These are phyloP conservation scores for Sinosuthora webbiana DNA, from an alignment of 2,113 vertebrate genomes.

Conservation along the genomic window DNA sequence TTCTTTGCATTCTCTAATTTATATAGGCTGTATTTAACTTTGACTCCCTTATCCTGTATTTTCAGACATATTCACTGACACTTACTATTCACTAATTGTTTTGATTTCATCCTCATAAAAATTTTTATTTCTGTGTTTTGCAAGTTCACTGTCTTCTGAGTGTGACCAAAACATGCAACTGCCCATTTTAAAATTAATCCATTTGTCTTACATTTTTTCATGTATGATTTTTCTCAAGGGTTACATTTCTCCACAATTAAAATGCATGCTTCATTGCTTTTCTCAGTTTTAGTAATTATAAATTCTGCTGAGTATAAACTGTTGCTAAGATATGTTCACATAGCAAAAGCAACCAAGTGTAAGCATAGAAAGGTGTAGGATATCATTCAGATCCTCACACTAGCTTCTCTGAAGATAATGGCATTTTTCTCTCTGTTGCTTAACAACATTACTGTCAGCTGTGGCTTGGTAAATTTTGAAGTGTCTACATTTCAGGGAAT, in stretches of 20 bases:
- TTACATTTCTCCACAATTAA: slow-evolving; percentile 36
- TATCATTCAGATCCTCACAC: neutral
- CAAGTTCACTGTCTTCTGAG: neutral
- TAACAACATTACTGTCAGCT: neutral
- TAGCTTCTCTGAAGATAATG: neutral
- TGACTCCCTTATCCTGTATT: neutral
- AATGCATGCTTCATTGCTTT: slow-evolving; percentile 34
- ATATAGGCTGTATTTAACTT: neutral
- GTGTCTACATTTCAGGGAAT: neutral
- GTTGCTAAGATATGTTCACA: slow-evolving; percentile 20
- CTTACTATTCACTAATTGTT: neutral
- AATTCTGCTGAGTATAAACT: slow-evolving; percentile 47
- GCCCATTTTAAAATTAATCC: slow-evolving; percentile 15
- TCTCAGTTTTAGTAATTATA: slow-evolving; percentile 41
- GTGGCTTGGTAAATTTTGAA: neutral
- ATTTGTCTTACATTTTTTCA: slow-evolving; percentile 15
- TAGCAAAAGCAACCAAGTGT: neutral
- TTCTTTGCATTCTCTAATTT: neutral
- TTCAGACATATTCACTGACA: neutral
- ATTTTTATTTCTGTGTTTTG: neutral
- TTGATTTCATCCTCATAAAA: neutral
- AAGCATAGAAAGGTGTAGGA: neutral
- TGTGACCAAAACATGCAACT: neutral
- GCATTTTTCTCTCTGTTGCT: neutral
- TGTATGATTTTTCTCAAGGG: slow-evolving; percentile 37